Base-by-base conservation (phyloP, 2,797 vertebrate genomes). In the Eidolon dupreanum region DNA sequence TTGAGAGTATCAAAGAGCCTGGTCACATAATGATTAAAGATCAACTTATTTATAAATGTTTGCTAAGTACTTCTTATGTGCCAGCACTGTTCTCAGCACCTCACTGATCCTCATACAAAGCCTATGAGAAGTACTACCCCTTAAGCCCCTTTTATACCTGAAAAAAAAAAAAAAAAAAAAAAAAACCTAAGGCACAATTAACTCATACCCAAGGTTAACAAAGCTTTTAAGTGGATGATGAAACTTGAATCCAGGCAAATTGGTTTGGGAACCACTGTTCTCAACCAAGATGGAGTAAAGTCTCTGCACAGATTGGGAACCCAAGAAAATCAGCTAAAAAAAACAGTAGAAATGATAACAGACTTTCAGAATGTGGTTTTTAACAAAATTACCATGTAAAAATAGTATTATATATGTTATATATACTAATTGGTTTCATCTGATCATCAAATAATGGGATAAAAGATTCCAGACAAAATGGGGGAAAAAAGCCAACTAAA, bases 261-360 rank as follows among this genome's bases (percentile, higher is more conserved):
- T 33, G 71, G 20, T 79, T 92, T 51, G 10, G 41, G 77, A 84
- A 86, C 7, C 11, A 6, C 36, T 46, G 15, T 59, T 87, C 20
- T 73, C 59, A 93, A 59, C 5, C 71, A 82, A 57, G 70, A 77
- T 22, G 5, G 9, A 77, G 9, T 38, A 84, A 22, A 61, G 28
- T 19, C n/a, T 82, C 36, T 75, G 65, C 6, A 36, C 8, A 90
- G 22, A 83, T n/a, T 61, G 61, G 43, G 17, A 77, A 38, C 15
- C 15, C 82, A 93, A 87, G 82, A 85, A 96, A 85, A 77, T 68
- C 46, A 90, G 22, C 22, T 55, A 59, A 36, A 90, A 87, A 79
- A 79, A 49, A 43, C 28, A 94, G 49, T 41, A 83, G 84, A 92
- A 95, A 92, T 71, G 49, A 46, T 28, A 87, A 86, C 19, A 46